Conservation (phyloP, 2,888 invertebrate genomes). For the Philereme transversata region DNA sequence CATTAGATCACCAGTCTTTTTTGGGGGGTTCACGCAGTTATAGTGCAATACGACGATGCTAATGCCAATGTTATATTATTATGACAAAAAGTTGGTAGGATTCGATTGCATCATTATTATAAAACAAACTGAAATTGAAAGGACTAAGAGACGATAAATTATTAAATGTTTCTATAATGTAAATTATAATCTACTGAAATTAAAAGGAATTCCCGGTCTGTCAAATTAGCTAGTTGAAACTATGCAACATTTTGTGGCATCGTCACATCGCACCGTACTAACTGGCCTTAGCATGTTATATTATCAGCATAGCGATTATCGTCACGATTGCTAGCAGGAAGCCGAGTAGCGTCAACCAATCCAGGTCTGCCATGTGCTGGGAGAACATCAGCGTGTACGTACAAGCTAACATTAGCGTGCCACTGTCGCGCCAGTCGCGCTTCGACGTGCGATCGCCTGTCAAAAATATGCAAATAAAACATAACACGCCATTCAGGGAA, state of each 20-base stretch:
- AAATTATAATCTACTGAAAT: too few relatives aligned
- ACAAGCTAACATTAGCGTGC: conserved; percentile 90
- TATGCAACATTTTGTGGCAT: background rate
- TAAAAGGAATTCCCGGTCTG: too few relatives aligned
- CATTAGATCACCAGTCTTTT: background rate
- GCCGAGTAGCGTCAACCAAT: conserved; percentile 89
- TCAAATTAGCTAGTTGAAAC: background rate
- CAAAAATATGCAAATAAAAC: conserved; percentile 56
- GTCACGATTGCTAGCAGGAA: conserved; percentile 89
- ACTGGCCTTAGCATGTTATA: conserved; percentile 56
- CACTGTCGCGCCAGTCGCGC: conserved; percentile 85
- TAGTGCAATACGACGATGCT: background rate
- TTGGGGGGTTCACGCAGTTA: background rate
- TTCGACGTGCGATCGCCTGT: conserved; percentile 78
- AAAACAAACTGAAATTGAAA: too few relatives aligned
- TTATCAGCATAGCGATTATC: conserved; percentile 87
- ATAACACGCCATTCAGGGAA: conserved; percentile 40
- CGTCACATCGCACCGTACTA: conserved; percentile 3
- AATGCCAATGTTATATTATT: too few relatives aligned
- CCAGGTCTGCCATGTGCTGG: conserved; percentile 88
- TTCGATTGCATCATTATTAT: too few relatives aligned
- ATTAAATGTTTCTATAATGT: too few relatives aligned
- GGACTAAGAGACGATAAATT: too few relatives aligned
- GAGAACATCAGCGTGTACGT: conserved; percentile 89
- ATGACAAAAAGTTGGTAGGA: too few relatives aligned